phyloP scores from a whole-genome alignment of 2,888 invertebrate species.

The Ectemnius continuus region DNA sequence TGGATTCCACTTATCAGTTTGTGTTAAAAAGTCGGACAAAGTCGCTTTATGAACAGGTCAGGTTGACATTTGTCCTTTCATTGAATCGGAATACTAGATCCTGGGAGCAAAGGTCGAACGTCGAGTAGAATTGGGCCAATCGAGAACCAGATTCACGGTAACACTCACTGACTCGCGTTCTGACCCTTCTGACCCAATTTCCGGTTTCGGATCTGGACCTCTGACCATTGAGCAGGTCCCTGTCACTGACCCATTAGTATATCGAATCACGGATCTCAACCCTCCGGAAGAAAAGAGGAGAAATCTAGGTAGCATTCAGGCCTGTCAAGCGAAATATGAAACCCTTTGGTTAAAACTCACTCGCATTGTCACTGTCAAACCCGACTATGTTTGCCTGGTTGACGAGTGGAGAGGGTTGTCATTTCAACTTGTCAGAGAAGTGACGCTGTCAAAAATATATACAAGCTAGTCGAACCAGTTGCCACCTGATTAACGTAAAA shows the following conservation, averaged over 20 bases:
- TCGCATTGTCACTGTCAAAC: conserved; percentile 10
- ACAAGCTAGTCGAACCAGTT: too few species aligned
- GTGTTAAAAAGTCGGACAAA: too few species aligned
- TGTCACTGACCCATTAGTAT: conserved; percentile 67
- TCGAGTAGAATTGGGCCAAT: conserved; percentile 61
- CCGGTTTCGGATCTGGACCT: conserved; percentile 73
- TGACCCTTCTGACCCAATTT: conserved; percentile 58
- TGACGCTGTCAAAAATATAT: too few species aligned
- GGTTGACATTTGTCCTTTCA: conserved; percentile 54
- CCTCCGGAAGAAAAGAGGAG: conserved; percentile 38
- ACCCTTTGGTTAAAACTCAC: conserved; percentile 33
- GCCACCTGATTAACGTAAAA: too few species aligned
- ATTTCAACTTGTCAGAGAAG: not conserved
- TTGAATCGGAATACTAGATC: conserved; percentile 55
- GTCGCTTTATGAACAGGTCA: conserved; percentile 41
- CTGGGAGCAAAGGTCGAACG: conserved; percentile 56
- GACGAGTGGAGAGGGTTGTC: conserved; percentile 13
- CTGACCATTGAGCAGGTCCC: conserved; percentile 73
- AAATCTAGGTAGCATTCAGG: conserved; percentile 35
- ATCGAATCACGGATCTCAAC: conserved; percentile 63
- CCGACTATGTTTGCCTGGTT: conserved; percentile 45
- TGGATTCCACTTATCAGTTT: too few species aligned
- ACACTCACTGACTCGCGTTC: conserved; percentile 70
- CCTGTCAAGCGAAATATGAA: conserved; percentile 20
- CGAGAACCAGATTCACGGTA: conserved; percentile 50